These are phyloP conservation scores for Trissolcus japonicus DNA, from an alignment of 2,888 invertebrate genomes.

Conservation along the genomic window DNA sequence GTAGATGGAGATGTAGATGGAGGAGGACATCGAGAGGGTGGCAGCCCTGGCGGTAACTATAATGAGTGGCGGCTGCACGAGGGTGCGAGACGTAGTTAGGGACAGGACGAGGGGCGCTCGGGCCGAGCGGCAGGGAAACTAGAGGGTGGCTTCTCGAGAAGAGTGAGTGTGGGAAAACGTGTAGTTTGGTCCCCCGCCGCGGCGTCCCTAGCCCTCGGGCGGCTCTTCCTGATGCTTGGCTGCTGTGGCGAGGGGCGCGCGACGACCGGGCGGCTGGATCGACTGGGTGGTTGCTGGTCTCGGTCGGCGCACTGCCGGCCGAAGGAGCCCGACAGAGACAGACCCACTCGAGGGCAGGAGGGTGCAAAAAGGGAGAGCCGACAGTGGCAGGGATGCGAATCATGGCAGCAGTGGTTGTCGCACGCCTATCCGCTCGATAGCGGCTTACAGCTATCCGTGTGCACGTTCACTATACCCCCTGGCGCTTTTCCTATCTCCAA, in stretches of 20 bases:
- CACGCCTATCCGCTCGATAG: slow-evolving; percentile 75
- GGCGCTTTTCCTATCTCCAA: slow-evolving; percentile 51
- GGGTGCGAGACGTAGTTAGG: slow-evolving; percentile 61
- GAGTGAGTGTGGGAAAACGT: slow-evolving; percentile 68
- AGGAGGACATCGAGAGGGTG: slow-evolving; percentile 48
- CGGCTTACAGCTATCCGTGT: slow-evolving; percentile 72
- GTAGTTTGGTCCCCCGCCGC: slow-evolving; percentile 63
- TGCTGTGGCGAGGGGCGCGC: slow-evolving; percentile 41
- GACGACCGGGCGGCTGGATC: slow-evolving; percentile 50
- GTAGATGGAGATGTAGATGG: slow-evolving; percentile 40
- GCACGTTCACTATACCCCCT: slow-evolving; percentile 66
- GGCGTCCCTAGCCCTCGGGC: slow-evolving; percentile 45
- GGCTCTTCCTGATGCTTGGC: slow-evolving; percentile 58
- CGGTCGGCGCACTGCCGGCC: slow-evolving; percentile 31
- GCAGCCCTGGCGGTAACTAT: slow-evolving; percentile 66
- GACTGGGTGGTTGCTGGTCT: slow-evolving; percentile 50
- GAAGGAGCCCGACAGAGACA: slow-evolving; percentile 20
- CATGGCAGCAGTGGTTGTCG: slow-evolving; percentile 65
- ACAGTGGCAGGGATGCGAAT: slow-evolving; percentile 58
- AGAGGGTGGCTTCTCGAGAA: slow-evolving; percentile 57
- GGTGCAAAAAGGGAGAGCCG: slow-evolving; percentile 59
- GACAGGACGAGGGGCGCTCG: slow-evolving; percentile 49
- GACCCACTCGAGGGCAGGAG: slow-evolving; percentile 56
- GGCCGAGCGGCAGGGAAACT: slow-evolving; percentile 30
- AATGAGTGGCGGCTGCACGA: slow-evolving; percentile 66